phyloP scores from a whole-genome alignment of 2,888 invertebrate genomes.

The Pantelozetes paolii region DNA sequence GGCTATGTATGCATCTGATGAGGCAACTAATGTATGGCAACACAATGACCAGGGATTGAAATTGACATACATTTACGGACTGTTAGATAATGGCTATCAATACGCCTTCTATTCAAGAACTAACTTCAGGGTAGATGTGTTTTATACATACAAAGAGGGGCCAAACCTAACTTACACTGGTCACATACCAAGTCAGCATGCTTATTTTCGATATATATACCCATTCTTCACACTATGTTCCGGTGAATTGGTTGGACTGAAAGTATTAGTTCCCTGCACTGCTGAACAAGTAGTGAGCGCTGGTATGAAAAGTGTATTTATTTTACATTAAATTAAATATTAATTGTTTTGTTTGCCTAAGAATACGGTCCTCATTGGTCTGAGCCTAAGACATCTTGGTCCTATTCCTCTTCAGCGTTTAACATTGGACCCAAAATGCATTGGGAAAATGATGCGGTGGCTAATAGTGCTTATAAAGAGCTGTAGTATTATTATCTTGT shows the following conservation, averaged over 20 bases:
- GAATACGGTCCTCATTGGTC: slow-evolving; percentile 35
- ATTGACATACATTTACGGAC: slow-evolving; percentile 6
- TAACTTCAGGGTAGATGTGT: slow-evolving; percentile 32
- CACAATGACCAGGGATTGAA: neutral
- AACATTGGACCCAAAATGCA: slow-evolving; percentile 1
- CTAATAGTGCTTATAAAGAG: neutral
- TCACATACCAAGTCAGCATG: neutral
- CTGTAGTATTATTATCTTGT: neutral
- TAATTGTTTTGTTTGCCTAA: too few relatives aligned
- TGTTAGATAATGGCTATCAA: neutral
- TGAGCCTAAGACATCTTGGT: slow-evolving; percentile 3
- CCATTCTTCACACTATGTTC: slow-evolving; percentile 45
- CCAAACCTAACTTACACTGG: slow-evolving; percentile 7
- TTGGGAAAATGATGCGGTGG: neutral
- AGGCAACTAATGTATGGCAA: slow-evolving; percentile 27
- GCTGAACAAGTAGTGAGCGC: slow-evolving; percentile 41
- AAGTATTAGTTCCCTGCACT: slow-evolving; percentile 44
- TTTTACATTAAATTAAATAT: neutral
- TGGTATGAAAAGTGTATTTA: slow-evolving; percentile 29
- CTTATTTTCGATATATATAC: slow-evolving; percentile 42
- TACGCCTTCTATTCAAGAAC: slow-evolving; percentile 9
- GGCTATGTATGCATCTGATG: slow-evolving; percentile 41
- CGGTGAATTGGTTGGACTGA: slow-evolving; percentile 43
- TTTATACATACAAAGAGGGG: slow-evolving; percentile 28
- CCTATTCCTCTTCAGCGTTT: slow-evolving; percentile 18